Evolutionary conservation across 2,113 vertebrate species (phyloP).

Genomic region (Crotalus helleri): DNA sequence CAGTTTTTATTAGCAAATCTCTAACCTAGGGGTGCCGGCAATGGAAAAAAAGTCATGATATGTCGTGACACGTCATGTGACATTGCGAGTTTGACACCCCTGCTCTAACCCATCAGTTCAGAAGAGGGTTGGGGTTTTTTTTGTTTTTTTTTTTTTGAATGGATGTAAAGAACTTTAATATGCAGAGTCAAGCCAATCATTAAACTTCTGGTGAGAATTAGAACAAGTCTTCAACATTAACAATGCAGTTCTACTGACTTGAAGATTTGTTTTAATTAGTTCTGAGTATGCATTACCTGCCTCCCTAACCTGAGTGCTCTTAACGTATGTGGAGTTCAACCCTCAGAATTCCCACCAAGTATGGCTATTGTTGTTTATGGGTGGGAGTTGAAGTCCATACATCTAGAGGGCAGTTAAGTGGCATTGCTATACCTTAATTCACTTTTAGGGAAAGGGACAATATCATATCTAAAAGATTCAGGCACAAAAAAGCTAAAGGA

Average conservation of each 20-base stretch:
- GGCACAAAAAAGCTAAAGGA: background rate
- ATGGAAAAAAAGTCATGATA: too few species aligned
- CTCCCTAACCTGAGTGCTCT: background rate
- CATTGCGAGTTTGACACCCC: too few species aligned
- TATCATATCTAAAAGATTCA: background rate
- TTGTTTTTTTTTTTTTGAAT: background rate
- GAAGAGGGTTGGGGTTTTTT: background rate
- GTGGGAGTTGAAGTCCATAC: background rate
- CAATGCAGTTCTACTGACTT: background rate
- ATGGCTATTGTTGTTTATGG: background rate
- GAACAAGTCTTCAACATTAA: background rate
- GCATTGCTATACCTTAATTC: background rate
- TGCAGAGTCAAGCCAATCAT: background rate
- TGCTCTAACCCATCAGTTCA: background rate
- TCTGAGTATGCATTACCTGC: background rate
- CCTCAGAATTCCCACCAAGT: background rate
- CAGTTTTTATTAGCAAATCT: background rate
- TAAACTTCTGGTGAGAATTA: background rate
- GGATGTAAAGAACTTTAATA: background rate
- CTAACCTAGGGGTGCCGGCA: too few species aligned
- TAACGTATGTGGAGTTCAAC: background rate
- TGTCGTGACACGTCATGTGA: too few species aligned
- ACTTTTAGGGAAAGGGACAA: background rate
- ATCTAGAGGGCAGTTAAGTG: background rate
- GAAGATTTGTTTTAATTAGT: background rate